A percentile compares a stretch with the other conserved stretches of the same genome.
These are phyloP conservation scores for Dryobotodes eremita DNA, from an alignment of 2,888 invertebrate genomes.

Conservation along the genomic window DNA sequence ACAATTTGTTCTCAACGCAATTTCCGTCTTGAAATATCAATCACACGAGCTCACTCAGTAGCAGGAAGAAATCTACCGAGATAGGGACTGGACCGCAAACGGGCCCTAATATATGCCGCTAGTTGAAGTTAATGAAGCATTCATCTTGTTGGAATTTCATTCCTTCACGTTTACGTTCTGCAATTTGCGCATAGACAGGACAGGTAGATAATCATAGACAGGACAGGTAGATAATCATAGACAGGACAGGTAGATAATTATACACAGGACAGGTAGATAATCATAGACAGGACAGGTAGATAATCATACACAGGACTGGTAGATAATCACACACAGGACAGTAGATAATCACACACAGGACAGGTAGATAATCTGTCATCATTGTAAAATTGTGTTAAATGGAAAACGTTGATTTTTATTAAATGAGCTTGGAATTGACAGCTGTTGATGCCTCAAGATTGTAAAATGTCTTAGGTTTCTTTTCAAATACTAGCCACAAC, in stretches of 20 bases:
- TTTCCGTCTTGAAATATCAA: slow-evolving; percentile 64
- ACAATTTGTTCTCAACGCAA: slow-evolving; percentile 48
- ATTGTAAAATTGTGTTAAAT: slow-evolving; percentile 1
- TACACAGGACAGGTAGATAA: too few relatives aligned
- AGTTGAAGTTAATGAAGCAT: slow-evolving; percentile 58
- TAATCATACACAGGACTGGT: too few relatives aligned
- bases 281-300: slow-evolving; percentile 5
- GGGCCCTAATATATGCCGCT: slow-evolving; percentile 55
- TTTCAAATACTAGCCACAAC: neutral
- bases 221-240: neutral
- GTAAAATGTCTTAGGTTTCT: neutral
- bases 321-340: neutral
- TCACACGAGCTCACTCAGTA: slow-evolving; percentile 49
- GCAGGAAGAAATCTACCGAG: slow-evolving; percentile 65
- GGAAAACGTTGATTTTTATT: neutral
- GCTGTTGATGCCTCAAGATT: neutral
- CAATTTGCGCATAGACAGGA: slow-evolving; percentile 34
- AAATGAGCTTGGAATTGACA: neutral
- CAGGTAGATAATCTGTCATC: slow-evolving; percentile 18
- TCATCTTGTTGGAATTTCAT: slow-evolving; percentile 55
- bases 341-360: neutral
- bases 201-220: slow-evolving; percentile 14
- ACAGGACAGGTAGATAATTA: too few relatives aligned
- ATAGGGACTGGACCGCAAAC: slow-evolving; percentile 62
- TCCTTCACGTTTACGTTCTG: slow-evolving; percentile 33